Conservation (phyloP, 2,888 invertebrate genomes). For the Drosophila flavopinicola region DNA sequence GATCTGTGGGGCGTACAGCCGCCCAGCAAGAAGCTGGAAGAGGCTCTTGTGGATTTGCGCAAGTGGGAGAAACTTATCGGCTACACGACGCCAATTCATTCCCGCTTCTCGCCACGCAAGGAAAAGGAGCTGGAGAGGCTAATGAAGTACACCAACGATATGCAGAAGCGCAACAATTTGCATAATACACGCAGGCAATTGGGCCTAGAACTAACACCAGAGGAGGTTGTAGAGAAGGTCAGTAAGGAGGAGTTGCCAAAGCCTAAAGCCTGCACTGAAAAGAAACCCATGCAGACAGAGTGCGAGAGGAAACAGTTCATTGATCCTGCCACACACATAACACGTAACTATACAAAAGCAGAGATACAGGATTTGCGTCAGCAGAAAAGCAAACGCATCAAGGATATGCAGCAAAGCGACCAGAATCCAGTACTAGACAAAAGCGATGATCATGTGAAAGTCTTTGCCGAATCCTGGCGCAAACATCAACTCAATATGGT, state of each 20-base stretch:
- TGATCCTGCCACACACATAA: background rate
- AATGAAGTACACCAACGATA: background rate
- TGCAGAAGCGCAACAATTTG: conserved; percentile 11
- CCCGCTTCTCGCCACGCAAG: background rate
- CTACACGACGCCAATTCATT: no score
- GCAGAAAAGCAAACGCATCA: background rate
- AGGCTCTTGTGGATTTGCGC: background rate
- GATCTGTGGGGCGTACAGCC: background rate
- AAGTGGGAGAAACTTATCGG: background rate
- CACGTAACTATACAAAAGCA: background rate
- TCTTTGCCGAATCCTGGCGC: background rate
- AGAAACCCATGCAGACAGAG: rapidly evolving
- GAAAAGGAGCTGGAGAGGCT: background rate
- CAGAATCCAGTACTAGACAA: background rate
- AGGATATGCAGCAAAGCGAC: background rate
- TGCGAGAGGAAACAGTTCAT: background rate
- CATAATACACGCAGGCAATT: conserved; percentile 1
- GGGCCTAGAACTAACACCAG: background rate
- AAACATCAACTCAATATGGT: background rate
- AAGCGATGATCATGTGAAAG: background rate
- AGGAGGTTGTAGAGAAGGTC: background rate
- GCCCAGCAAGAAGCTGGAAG: background rate
- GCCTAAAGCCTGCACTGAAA: background rate
- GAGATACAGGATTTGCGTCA: background rate
- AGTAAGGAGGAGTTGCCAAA: background rate